A percentile compares a stretch with the other conserved stretches of the same genome.
Conservation (phyloP, 2,888 invertebrate genomes). For the Machimus atricapillus region DNA sequence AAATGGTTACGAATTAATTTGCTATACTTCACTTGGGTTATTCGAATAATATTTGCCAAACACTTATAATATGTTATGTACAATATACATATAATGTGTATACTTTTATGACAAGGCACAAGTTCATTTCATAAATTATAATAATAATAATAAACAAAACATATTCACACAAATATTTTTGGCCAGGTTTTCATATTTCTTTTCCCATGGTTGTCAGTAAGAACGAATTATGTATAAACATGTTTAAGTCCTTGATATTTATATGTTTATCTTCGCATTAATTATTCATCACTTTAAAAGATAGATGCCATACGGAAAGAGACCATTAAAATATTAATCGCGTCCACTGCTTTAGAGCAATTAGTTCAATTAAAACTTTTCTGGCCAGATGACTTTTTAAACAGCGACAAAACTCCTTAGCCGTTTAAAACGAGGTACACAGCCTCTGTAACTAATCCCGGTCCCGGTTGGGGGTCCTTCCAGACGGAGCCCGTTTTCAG, state of each 20-base stretch:
- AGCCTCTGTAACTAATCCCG: background rate
- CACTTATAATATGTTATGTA: too few species aligned
- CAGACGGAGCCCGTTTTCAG: background rate
- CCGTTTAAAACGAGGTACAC: constrained; percentile 5
- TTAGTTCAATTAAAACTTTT: constrained; percentile 25
- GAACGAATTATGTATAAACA: too few species aligned
- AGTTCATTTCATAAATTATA: too few species aligned
- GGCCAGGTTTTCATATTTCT: too few species aligned
- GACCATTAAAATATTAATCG: background rate
- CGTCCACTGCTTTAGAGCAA: background rate
- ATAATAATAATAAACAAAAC: too few species aligned
- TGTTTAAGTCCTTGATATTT: background rate
- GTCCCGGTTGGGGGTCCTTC: background rate
- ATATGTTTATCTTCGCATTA: background rate
- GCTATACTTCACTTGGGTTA: too few species aligned
- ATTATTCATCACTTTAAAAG: background rate
- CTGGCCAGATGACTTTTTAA: background rate
- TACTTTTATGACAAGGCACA: too few species aligned
- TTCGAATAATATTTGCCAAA: too few species aligned
- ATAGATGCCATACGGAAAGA: background rate
- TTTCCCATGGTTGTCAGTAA: too few species aligned
- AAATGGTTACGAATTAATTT: too few species aligned
- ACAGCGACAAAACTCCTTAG: background rate
- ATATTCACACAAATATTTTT: too few species aligned
- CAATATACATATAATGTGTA: too few species aligned